Evolutionary conservation across 1,140 invertebrate species (phyloP), one percentile per base, ranked within the genome.

Genomic region (Anthonomus grandis): DNA sequence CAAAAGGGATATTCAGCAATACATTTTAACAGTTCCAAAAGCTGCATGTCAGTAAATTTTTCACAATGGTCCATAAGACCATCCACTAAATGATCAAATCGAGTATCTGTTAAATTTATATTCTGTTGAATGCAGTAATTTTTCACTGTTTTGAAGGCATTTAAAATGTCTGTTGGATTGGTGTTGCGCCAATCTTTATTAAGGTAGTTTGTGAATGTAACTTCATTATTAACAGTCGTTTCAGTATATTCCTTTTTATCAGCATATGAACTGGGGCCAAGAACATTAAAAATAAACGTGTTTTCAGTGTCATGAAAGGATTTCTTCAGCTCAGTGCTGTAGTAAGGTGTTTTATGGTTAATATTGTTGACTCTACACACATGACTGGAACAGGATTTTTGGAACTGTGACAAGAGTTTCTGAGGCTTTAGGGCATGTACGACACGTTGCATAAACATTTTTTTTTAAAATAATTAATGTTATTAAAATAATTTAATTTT

Each of bases 61-160:
- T 75, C 67, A 51, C 75, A 47, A 2, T 75, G 70, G 53, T 73
- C 63, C 41, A 64, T 74, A 12, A 77, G 71, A 5, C 57, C 63
- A 55, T 74, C 60, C 0, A 79, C 67, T 54, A 82, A 73, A 21
- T 48, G 49, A 13, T 72, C 59, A 44, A 78, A 80, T 3, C 65
- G 57, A 8, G 45, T 24, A 25, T 73, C 70, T 3, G 74, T 65
- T 5, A 77, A 54, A 56, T 65, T 56, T 34, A 78, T 58, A 24
- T 70, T 69, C 53, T 78, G 17, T 38, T 44, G 24, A 53, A 58
- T 18, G 38, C 72, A 72, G 64, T 72, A 72, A 37, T 71, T 48
- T n/a, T 74, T 62, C 3, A 80, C 42, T 1, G 22, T 50, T 46
- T 67, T 61, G 34, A 81, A 76, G 10, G 68, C 65, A 0, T 60